phyloP scores from a whole-genome alignment of 2,888 invertebrate genomes.

The Drosophila cyrtoloma region DNA sequence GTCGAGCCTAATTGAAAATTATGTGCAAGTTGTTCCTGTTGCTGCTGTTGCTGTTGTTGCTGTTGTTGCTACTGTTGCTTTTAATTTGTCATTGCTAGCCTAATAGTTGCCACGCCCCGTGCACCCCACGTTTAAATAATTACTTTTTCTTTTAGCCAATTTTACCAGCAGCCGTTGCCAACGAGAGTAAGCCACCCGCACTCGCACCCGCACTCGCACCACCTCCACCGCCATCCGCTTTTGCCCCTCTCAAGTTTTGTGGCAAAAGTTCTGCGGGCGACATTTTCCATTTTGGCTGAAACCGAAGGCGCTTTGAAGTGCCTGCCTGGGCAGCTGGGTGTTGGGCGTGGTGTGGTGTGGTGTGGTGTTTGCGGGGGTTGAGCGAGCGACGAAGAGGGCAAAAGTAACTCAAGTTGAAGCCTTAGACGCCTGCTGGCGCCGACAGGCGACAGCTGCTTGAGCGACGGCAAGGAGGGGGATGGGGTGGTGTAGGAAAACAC shows the following conservation, averaged over 20 bases:
- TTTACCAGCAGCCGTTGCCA: conserved; percentile 70
- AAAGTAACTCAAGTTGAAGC: conserved; percentile 53
- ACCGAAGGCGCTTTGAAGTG: conserved; percentile 70
- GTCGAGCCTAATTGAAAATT: conserved; percentile 75
- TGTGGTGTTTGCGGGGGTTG: background rate
- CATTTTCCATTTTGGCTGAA: conserved; percentile 80
- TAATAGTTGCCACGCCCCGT: conserved; percentile 54
- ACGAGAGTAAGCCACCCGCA: conserved; percentile 16
- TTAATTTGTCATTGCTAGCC: conserved; percentile 68
- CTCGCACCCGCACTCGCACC: background rate
- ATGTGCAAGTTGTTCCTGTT: conserved; percentile 58
- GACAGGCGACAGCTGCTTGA: conserved; percentile 81
- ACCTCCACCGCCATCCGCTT: background rate
- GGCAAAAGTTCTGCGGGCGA: conserved; percentile 78
- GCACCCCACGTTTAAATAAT: conserved; percentile 69
- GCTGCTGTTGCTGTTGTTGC: conserved; percentile 20
- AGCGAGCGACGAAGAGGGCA: background rate
- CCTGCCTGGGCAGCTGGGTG: conserved; percentile 44
- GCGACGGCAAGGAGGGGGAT: conserved; percentile 65
- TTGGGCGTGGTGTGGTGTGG: conserved; percentile 8
- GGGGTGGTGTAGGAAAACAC: background rate
- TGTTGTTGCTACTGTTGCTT: conserved; percentile 37
- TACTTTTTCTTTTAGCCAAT: conserved; percentile 81
- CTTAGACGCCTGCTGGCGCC: conserved; percentile 63
- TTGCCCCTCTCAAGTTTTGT: conserved; percentile 63